Conservation (phyloP, 2,888 invertebrate genomes). For the Apamea sordens region DNA sequence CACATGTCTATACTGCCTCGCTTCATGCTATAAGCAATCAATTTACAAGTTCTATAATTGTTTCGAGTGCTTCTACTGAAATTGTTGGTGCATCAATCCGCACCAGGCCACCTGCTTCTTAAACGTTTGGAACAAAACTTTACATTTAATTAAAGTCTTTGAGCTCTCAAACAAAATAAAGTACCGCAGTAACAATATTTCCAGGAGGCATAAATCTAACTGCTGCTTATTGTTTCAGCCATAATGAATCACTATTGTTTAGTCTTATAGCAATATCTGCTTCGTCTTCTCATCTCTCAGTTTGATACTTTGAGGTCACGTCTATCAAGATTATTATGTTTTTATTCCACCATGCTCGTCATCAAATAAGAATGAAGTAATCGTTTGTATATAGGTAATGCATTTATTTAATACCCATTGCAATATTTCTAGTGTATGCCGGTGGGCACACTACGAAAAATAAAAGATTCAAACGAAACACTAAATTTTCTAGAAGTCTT, state of each 20-base stretch:
- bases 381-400: conserved; percentile 10
- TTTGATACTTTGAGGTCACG: conserved; percentile 34
- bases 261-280: conserved; percentile 34
- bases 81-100: conserved; percentile 30
- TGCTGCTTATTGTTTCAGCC: conserved; percentile 55
- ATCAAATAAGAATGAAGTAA: conserved; percentile 34
- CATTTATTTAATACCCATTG: conserved; percentile 24
- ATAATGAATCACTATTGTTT: conserved; percentile 61
- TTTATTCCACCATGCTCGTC: conserved; percentile 14
- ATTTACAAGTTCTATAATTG: conserved; percentile 43
- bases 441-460: neutral
- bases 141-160: conserved; percentile 74
- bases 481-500: conserved; percentile 17
- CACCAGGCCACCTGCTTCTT: conserved; percentile 50
- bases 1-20: conserved; percentile 56
- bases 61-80: conserved; percentile 29
- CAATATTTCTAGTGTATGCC: conserved; percentile 6
- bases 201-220: conserved; percentile 56
- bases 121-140: conserved; percentile 49
- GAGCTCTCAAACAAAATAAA: conserved; percentile 66
- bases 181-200: conserved; percentile 69
- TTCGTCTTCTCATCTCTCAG: conserved; percentile 43
- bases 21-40: conserved; percentile 41
- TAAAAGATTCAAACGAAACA: conserved; percentile 27
- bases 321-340: conserved; percentile 32